Evolutionary conservation across 2,888 invertebrate species (phyloP).

Genomic region (Zele albiditarsus): DNA sequence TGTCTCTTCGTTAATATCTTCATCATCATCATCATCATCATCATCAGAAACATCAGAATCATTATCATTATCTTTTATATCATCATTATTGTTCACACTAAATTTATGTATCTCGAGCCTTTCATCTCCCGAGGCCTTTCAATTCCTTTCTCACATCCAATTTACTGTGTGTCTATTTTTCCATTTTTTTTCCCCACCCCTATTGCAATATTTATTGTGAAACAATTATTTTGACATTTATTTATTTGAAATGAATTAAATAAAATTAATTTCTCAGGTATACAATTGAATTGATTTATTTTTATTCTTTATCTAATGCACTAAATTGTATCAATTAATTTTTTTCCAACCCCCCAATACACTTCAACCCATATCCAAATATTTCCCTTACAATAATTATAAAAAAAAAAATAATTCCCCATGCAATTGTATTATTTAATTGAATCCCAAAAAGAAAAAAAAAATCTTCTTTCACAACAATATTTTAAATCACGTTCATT

Average conservation of each 20-base stretch:
- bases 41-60: constrained; percentile 45
- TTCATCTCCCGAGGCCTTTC: constrained; percentile 43
- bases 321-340: constrained; percentile 52
- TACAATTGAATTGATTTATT: too few relatives aligned
- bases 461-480: background rate
- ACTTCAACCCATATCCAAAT: too few relatives aligned
- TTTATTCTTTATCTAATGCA: constrained; percentile 11
- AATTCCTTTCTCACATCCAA: constrained; percentile 3
- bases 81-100: constrained; percentile 37
- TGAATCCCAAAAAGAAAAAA: background rate
- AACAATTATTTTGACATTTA: too few relatives aligned
- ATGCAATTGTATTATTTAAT: constrained; percentile 22
- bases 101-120: constrained; percentile 22
- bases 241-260: too few relatives aligned
- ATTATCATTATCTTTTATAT: constrained; percentile 44
- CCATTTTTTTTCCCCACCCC: too few relatives aligned
- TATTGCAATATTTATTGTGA: too few relatives aligned
- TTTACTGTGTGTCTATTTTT: constrained; percentile 15
- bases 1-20: constrained; percentile 37
- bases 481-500: constrained; percentile 15
- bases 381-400: too few relatives aligned
- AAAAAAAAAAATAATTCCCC: constrained; percentile 62
- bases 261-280: too few relatives aligned
- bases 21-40: constrained; percentile 41
- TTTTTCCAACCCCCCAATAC: constrained; percentile 11